Conservation (phyloP, 30 jellyfish, hydroid and myxozoan species). For the Turritopsis dohrnii region DNA sequence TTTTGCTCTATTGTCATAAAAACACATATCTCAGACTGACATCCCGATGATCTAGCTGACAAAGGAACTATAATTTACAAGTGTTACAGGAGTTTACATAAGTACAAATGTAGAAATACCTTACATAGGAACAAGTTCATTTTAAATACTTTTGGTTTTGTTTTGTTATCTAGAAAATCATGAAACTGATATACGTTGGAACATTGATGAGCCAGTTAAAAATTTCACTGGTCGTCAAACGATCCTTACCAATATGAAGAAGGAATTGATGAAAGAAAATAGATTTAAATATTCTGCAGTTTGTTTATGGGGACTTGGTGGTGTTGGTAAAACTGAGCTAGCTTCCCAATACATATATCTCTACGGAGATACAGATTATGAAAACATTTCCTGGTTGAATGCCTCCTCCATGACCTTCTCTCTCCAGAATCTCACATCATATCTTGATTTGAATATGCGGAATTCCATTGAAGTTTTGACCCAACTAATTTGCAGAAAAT, state of each 20-base stretch:
- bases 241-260: background rate
- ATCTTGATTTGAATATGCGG: background rate
- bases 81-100: too few species aligned
- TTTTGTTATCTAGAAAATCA: too few species aligned
- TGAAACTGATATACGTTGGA: background rate
- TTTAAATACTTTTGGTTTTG: too few species aligned
- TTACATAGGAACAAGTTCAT: too few species aligned
- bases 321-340: conserved; percentile 47
- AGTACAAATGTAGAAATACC: too few species aligned
- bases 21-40: too few species aligned
- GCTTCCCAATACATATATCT: conserved; percentile 38
- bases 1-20: too few species aligned
- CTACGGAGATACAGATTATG: conserved; percentile 24
- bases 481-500: conserved; percentile 18
- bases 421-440: background rate
- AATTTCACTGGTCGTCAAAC: conserved; percentile 8
- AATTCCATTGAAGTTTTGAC: background rate
- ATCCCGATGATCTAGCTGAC: too few species aligned
- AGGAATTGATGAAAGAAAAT: background rate
- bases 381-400: conserved; percentile 42
- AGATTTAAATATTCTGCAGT: background rate
- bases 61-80: too few species aligned
- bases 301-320: conserved; percentile 41
- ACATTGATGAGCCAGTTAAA: background rate
- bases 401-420: conserved; percentile 29